Evolutionary conservation across 64 coral and sea anemone species (phyloP), one percentile per base, ranked within the genome.

Genomic region (Dendronephthya gigantea): DNA sequence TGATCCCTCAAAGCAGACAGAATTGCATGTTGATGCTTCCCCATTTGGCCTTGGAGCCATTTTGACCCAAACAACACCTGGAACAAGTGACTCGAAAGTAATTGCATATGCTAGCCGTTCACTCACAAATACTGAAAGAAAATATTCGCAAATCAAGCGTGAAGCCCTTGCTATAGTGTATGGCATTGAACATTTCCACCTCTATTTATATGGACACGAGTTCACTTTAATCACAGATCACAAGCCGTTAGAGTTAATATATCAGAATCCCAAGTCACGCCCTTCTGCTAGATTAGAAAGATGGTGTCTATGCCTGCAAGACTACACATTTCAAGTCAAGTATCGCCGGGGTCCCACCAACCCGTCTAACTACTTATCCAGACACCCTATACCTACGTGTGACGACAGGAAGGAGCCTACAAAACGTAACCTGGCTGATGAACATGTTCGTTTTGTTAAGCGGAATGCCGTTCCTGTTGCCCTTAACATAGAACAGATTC

Each of bases 1-100:
- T 76, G 69, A 76, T 25, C 31, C 69, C 29, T 25, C 23, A 8
- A 70, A 70, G 25, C 23, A 70, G 9, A 70, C 69, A 31, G n/a
- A 76, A 30, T 37, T 76, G 12, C 35, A 76, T 76, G 69, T 76
- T 79, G 72, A 79, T 33, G 72, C 4, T 28, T 79, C 72, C 9
- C 72, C 72, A 79, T 79, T 79, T 79, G 72, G 72, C 32, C 36
- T 79, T 36, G 72, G 72, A 12, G 72, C 72, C 15, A 34, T 79
- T 79, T 39, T 79, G 17, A 36, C 72, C 34, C 29, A 79, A 35
- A 79, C n/a, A 4, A 19, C 32, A 79, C 72, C 14, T 15, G 72
- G 72, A 15, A 8, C 10, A 39, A 12, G 7, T 0, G 3, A 79
- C 17, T 36, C 72, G 15, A 79, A 35, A 39, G 36, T 9, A 79